Evolutionary conservation across 2,797 vertebrate genomes (phyloP).

Genomic region (Alosa sapidissima): DNA sequence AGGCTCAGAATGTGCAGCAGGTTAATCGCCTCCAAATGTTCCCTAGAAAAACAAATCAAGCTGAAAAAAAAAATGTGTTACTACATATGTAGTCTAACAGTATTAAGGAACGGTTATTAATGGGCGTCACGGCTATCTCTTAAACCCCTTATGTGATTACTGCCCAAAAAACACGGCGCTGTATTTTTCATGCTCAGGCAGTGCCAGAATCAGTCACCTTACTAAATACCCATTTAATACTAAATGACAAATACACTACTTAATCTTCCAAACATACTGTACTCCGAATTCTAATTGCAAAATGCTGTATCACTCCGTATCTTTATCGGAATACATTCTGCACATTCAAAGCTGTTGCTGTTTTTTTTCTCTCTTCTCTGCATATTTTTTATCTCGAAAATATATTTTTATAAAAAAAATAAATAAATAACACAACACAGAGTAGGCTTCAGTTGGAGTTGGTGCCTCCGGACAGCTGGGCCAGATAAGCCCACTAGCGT

Average conservation of each 20-base stretch:
- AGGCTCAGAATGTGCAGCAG: background rate
- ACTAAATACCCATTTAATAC: constrained; percentile 12
- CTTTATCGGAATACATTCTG: background rate
- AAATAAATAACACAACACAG: background rate
- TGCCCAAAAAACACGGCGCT: constrained; percentile 18
- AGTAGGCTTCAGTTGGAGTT: constrained; percentile 26
- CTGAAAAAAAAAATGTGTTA: constrained; percentile 25
- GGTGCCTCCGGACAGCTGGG: constrained; percentile 42
- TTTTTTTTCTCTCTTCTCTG: background rate
- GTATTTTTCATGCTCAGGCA: constrained; percentile 1
- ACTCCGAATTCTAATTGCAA: background rate
- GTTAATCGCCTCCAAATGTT: constrained; percentile 31
- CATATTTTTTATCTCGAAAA: background rate
- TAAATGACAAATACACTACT: background rate
- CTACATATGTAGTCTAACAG: constrained; percentile 17
- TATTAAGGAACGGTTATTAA: constrained; percentile 15
- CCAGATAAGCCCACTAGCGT: constrained; percentile 66
- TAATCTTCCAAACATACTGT: constrained; percentile 6
- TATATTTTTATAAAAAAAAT: background rate
- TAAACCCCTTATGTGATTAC: constrained; percentile 25
- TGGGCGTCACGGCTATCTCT: constrained; percentile 11
- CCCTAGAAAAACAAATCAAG: background rate
- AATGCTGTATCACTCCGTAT: background rate
- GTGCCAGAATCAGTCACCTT: constrained; percentile 5
- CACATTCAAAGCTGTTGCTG: background rate